phyloP scores from a whole-genome alignment of 2,888 invertebrate genomes.

The Cylindroiulus punctatus region DNA sequence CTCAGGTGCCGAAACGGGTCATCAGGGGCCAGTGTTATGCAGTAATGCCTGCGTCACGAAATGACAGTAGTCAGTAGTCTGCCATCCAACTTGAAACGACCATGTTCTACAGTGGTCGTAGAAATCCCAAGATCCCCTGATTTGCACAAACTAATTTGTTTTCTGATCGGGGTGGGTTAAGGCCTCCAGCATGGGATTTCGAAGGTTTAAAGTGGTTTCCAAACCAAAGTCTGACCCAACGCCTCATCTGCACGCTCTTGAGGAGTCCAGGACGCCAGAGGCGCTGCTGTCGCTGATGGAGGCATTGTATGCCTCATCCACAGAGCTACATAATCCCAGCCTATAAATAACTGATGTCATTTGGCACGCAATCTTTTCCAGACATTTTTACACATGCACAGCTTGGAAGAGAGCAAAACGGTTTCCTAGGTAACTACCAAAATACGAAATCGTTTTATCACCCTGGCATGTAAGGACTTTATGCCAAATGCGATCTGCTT shows the following conservation, averaged over 20 bases:
- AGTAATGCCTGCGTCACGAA: no score
- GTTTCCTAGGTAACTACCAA: slow-evolving; percentile 50
- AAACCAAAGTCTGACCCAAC: background rate
- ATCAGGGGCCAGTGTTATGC: no score
- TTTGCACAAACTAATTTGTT: slow-evolving; percentile 45
- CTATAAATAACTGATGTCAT: slow-evolving; percentile 52
- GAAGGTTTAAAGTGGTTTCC: background rate
- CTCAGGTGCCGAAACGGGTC: no score
- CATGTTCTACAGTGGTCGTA: background rate
- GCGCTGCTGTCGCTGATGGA: background rate
- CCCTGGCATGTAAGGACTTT: slow-evolving; percentile 47
- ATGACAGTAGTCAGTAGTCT: no score
- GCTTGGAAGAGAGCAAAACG: background rate
- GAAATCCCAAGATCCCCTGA: slow-evolving; percentile 3
- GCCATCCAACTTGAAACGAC: no score
- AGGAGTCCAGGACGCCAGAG: background rate
- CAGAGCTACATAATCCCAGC: background rate
- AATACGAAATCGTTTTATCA: slow-evolving; percentile 52
- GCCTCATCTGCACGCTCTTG: background rate
- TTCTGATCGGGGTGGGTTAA: slow-evolving; percentile 31
- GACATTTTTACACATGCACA: slow-evolving; percentile 49
- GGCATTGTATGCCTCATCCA: background rate
- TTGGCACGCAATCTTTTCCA: slow-evolving; percentile 48
- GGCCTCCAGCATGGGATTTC: background rate
- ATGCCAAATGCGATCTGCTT: slow-evolving; percentile 47